Evolutionary conservation across 2,888 invertebrate species (phyloP).

Genomic region (Megaustenia siamemsis): DNA sequence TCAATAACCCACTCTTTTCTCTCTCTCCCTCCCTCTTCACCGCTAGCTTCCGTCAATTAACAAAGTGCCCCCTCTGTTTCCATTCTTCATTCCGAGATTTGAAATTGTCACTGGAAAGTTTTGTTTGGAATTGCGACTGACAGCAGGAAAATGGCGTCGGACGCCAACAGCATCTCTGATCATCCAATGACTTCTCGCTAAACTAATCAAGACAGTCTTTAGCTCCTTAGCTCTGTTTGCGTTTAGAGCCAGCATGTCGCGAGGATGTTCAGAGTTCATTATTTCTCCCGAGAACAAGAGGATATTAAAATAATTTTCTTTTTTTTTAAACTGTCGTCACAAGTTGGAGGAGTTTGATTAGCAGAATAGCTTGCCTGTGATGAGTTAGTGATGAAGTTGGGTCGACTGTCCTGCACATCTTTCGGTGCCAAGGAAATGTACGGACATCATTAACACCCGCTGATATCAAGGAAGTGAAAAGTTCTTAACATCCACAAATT

Average conservation of each 20-base stretch:
- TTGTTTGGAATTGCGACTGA: neutral
- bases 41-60: neutral
- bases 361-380: too few relatives aligned
- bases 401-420: too few relatives aligned
- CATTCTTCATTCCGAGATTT: constrained; percentile 3
- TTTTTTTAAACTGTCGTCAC: too few relatives aligned
- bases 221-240: neutral
- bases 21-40: neutral
- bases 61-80: constrained; percentile 19
- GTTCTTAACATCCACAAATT: too few relatives aligned
- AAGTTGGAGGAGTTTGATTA: too few relatives aligned
- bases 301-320: neutral
- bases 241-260: neutral
- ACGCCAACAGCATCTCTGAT: neutral
- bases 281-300: neutral
- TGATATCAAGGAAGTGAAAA: too few relatives aligned
- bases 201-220: neutral
- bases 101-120: neutral
- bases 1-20: constrained; percentile 4
- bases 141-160: constrained; percentile 1
- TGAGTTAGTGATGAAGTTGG: too few relatives aligned
- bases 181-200: neutral
- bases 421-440: too few relatives aligned
- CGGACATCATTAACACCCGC: too few relatives aligned
- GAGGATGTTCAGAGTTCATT: neutral